Percentiles rank a stretch among this genome's conserved stretches.
Evolutionary conservation across 1,140 invertebrate species (phyloP).

Genomic region (Potamilus streckersoni): DNA sequence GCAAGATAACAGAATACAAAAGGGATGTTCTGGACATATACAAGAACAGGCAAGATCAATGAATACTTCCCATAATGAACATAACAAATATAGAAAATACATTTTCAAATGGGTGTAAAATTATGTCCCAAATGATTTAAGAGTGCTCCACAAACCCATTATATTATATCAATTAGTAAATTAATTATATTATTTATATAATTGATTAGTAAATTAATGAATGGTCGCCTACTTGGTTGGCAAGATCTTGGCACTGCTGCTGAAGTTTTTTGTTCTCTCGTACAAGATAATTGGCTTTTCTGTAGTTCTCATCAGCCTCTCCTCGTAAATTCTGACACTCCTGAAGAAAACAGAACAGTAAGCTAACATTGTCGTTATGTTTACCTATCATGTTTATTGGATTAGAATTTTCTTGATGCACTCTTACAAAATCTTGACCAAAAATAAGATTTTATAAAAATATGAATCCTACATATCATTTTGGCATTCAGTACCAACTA

Average conservation of each 20-base stretch:
- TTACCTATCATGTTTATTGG: background rate
- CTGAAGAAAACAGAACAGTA: slow-evolving; percentile 33
- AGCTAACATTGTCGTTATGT: background rate
- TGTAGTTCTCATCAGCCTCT: slow-evolving; percentile 78
- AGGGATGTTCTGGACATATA: too few relatives aligned
- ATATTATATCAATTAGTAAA: background rate
- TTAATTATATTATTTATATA: background rate
- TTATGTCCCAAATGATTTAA: too few relatives aligned
- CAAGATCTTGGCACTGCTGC: slow-evolving; percentile 80
- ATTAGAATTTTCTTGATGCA: background rate
- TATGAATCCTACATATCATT: too few relatives aligned
- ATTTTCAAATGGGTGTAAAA: too few relatives aligned
- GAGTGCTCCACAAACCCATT: too few relatives aligned
- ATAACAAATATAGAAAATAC: too few relatives aligned
- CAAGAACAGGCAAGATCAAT: too few relatives aligned
- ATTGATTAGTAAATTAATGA: background rate
- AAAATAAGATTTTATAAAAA: background rate
- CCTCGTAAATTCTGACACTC: slow-evolving; percentile 80
- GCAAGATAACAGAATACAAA: too few relatives aligned
- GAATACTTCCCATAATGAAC: too few relatives aligned
- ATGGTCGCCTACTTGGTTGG: slow-evolving; percentile 75
- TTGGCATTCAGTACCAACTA: background rate
- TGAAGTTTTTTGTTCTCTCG: slow-evolving; percentile 84
- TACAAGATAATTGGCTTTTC: slow-evolving; percentile 76
- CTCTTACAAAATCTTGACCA: background rate